These are phyloP conservation scores for Calvadosia cruxmelitensis DNA, from an alignment of 30 jellyfish, hydroid and myxozoan species.

Conservation along the genomic window DNA sequence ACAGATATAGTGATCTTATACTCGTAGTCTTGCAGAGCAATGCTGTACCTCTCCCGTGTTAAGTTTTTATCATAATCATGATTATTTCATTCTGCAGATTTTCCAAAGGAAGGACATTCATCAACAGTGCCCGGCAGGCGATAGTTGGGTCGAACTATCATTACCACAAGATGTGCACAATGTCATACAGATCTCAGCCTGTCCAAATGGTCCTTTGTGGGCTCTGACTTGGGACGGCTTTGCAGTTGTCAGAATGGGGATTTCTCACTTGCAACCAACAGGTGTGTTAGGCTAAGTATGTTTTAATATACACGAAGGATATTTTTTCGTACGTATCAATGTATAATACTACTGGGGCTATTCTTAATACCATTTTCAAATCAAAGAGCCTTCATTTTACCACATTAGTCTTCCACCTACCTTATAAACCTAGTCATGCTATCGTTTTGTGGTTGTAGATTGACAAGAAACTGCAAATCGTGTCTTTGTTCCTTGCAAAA, in stretches of 20 bases:
- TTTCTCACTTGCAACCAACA: constrained; percentile 52
- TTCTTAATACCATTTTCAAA: too few species aligned
- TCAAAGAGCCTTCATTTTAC: neutral
- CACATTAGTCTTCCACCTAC: neutral
- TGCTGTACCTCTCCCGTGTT: neutral
- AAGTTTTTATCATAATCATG: too few species aligned
- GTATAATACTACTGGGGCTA: too few species aligned
- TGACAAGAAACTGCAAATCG: too few species aligned
- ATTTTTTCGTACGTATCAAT: too few species aligned
- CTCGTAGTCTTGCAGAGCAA: neutral
- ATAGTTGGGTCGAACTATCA: constrained; percentile 43
- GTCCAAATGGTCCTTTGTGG: constrained; percentile 88
- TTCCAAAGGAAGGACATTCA: constrained; percentile 52
- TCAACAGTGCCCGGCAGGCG: constrained; percentile 64
- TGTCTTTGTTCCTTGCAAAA: too few species aligned
- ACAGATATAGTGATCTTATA: neutral
- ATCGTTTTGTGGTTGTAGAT: too few species aligned
- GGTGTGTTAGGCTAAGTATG: too few species aligned
- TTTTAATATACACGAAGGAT: too few species aligned
- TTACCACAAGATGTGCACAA: constrained; percentile 35
- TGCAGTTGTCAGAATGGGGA: constrained; percentile 57
- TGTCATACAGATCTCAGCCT: constrained; percentile 59
- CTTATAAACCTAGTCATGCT: neutral
- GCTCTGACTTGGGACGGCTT: constrained; percentile 89
- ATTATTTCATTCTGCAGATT: constrained; percentile 23